A percentile compares a stretch with the other conserved stretches of the same genome.
Conservation (phyloP, 2,113 vertebrate genomes). For the Salvator merianae region DNA sequence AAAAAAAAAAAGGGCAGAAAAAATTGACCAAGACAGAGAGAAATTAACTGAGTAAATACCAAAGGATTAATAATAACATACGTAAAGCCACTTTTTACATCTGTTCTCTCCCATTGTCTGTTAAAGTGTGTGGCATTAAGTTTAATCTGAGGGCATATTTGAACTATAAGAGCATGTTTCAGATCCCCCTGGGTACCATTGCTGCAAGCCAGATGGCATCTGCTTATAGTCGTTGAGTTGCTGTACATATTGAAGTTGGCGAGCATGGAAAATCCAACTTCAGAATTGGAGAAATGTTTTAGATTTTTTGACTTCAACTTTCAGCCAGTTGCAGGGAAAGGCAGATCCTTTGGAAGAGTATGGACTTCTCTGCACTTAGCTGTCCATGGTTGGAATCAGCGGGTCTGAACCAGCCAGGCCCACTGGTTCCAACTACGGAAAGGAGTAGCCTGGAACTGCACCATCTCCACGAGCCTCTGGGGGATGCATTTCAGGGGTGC, state of each 20-base stretch:
- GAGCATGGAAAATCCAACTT: not conserved
- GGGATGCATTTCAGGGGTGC: too few species aligned
- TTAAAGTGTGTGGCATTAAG: not conserved
- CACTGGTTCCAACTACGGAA: too few species aligned
- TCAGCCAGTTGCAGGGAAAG: not conserved
- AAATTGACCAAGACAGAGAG: conserved; percentile 38
- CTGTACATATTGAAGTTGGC: not conserved
- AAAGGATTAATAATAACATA: conserved; percentile 53
- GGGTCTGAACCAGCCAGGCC: too few species aligned
- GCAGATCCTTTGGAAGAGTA: too few species aligned
- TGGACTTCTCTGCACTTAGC: too few species aligned
- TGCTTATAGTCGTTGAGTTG: not conserved
- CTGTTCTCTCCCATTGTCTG: conserved; percentile 32
- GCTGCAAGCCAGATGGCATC: not conserved
- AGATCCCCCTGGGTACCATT: not conserved
- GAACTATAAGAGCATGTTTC: not conserved
- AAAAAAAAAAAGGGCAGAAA: not conserved
- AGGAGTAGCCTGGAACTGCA: too few species aligned
- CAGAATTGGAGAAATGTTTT: not conserved
- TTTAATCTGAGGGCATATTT: not conserved
- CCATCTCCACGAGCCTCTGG: too few species aligned
- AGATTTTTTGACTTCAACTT: not conserved
- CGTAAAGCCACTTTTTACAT: conserved; percentile 41
- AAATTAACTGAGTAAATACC: conserved; percentile 54
- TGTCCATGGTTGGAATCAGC: too few species aligned